phyloP scores from a whole-genome alignment of 2,888 invertebrate genomes.

The Prostheceraeus crozeri region DNA sequence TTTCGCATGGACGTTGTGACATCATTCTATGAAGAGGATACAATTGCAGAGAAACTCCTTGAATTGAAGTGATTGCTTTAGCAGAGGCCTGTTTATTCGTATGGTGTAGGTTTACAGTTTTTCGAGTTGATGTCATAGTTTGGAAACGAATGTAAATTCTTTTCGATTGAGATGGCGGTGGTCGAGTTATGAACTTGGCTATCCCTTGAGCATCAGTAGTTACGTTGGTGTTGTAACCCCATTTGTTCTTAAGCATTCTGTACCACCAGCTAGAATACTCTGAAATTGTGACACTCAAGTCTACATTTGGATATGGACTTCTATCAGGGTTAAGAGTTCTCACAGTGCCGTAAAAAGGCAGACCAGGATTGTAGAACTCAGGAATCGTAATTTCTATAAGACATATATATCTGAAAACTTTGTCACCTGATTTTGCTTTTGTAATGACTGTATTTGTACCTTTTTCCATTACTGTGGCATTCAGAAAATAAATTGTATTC shows the following conservation, averaged over 20 bases:
- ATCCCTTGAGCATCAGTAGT: conserved; percentile 26
- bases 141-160: too few species aligned
- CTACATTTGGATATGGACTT: background rate
- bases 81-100: too few species aligned
- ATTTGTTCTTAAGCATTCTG: too few species aligned
- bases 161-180: too few species aligned
- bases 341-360: conserved; percentile 3
- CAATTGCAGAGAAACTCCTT: too few species aligned
- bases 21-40: too few species aligned
- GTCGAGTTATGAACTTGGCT: conserved; percentile 27
- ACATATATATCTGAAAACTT: background rate
- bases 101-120: too few species aligned
- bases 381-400: background rate
- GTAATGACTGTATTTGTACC: background rate
- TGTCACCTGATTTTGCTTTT: background rate
- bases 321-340: background rate
- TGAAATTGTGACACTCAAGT: background rate
- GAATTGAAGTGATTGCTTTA: too few species aligned
- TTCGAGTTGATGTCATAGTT: too few species aligned
- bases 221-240: too few species aligned
- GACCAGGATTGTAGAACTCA: background rate
- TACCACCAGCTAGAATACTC: conserved; percentile 17
- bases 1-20: too few species aligned
- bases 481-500: too few species aligned
- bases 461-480: background rate